phyloP scores from a whole-genome alignment of 2,113 vertebrate genomes.

The Istiophorus platypterus region DNA sequence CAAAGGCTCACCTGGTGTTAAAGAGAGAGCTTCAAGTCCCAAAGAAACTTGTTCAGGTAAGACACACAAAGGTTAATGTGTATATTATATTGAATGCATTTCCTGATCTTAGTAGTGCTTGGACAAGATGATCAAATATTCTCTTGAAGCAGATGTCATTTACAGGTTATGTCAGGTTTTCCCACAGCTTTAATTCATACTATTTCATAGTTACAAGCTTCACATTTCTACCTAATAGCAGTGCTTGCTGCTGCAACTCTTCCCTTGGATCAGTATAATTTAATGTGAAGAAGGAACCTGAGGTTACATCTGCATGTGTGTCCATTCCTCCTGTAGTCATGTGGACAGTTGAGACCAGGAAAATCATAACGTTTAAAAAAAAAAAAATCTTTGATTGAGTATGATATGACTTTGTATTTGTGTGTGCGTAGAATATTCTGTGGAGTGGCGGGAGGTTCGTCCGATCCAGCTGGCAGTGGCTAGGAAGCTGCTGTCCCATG shows the following conservation, averaged over 20 bases:
- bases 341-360: background rate
- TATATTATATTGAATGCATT: background rate
- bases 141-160: background rate
- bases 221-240: background rate
- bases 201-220: background rate
- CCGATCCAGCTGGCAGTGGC: constrained; percentile 96
- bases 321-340: background rate
- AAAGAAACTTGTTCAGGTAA: constrained; percentile 80
- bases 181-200: background rate
- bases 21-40: constrained; percentile 50
- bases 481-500: constrained; percentile 95
- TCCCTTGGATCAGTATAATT: background rate
- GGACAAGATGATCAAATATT: background rate
- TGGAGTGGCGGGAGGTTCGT: constrained; percentile 87
- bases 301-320: background rate
- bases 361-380: background rate
- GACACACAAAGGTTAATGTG: background rate
- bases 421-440: constrained; percentile 75
- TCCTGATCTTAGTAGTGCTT: background rate
- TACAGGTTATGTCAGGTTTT: background rate
- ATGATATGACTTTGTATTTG: constrained; percentile 1
- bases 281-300: background rate
- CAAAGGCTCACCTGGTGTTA: constrained; percentile 39
- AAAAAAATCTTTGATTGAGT: background rate
- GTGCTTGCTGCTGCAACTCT: background rate